Percentiles rank a stretch among this genome's conserved stretches.
phyloP scores from a whole-genome alignment of 2,888 invertebrate genomes.

The Cremastinae sp. region DNA sequence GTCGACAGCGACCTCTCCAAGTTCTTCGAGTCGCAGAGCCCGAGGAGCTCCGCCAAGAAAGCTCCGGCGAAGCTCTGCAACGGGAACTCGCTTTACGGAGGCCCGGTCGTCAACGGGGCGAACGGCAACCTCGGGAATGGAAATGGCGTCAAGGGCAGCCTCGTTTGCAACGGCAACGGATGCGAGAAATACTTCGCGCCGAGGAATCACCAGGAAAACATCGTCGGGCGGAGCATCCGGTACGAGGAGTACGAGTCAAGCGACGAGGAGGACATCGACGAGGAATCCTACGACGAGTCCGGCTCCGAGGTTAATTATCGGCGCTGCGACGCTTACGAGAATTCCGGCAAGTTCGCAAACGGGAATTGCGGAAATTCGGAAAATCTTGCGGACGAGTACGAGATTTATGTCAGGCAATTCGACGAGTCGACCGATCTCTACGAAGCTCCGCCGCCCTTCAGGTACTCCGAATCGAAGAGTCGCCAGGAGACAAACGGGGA shows the following conservation, averaged over 20 bases:
- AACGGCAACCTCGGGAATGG: constrained; percentile 7
- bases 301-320: constrained; percentile 58
- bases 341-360: constrained; percentile 49
- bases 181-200: constrained; percentile 26
- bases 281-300: constrained; percentile 62
- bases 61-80: constrained; percentile 13
- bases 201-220: constrained; percentile 9
- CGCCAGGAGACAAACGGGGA: constrained; percentile 58
- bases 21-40: constrained; percentile 74
- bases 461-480: constrained; percentile 43
- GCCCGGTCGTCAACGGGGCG: constrained; percentile 16
- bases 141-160: too few relatives aligned
- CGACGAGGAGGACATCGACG: constrained; percentile 62
- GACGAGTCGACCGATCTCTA: constrained; percentile 59
- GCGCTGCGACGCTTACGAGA: constrained; percentile 45
- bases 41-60: constrained; percentile 32
- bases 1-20: constrained; percentile 75
- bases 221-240: constrained; percentile 18
- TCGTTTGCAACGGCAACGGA: constrained; percentile 48
- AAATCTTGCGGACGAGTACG: constrained; percentile 60
- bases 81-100: constrained; percentile 3
- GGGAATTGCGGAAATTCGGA: constrained; percentile 57
- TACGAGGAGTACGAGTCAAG: constrained; percentile 64
- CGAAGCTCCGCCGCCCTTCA: constrained; percentile 57
- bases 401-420: constrained; percentile 66